Conservation (phyloP, 2,113 vertebrate genomes). For the Sinocyclocheilus grahami region DNA sequence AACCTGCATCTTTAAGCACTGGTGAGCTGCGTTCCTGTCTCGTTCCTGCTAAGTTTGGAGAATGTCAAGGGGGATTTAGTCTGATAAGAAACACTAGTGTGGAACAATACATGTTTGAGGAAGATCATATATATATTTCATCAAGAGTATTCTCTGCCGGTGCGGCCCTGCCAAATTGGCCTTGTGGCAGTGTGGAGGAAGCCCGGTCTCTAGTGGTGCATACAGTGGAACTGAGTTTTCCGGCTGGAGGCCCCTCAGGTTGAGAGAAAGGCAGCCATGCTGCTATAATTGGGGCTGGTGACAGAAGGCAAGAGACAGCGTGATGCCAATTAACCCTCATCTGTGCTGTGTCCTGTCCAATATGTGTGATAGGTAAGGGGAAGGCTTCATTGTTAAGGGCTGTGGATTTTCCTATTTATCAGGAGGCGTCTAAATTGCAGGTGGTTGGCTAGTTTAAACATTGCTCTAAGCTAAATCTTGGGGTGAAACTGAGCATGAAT, state of each 20-base stretch:
- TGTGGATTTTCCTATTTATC: constrained; percentile 30
- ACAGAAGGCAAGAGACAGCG: constrained; percentile 70
- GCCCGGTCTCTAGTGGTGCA: constrained; percentile 75
- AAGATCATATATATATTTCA: constrained; percentile 82
- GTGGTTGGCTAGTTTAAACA: constrained; percentile 68
- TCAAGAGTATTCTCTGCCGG: constrained; percentile 75
- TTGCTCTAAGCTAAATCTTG: constrained; percentile 66
- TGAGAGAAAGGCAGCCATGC: constrained; percentile 71
- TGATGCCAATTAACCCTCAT: constrained; percentile 77
- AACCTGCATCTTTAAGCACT: constrained; percentile 42
- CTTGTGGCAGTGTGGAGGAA: constrained; percentile 65
- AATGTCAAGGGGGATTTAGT: constrained; percentile 63
- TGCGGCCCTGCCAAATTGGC: constrained; percentile 77
- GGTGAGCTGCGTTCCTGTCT: constrained; percentile 55
- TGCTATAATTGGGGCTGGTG: constrained; percentile 79
- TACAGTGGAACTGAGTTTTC: constrained; percentile 78
- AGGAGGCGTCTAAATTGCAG: constrained; percentile 48
- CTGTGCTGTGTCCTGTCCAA: constrained; percentile 67
- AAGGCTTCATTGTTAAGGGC: constrained; percentile 68
- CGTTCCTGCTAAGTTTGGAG: constrained; percentile 62
- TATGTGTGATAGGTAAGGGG: constrained; percentile 67
- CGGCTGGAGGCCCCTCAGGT: constrained; percentile 75
- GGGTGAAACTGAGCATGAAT: constrained; percentile 78
- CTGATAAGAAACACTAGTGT: constrained; percentile 72
- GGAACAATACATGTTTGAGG: constrained; percentile 79